Evolutionary conservation across 2,113 vertebrate species (phyloP).

Genomic region (pig (Sus scrofa)): DNA sequence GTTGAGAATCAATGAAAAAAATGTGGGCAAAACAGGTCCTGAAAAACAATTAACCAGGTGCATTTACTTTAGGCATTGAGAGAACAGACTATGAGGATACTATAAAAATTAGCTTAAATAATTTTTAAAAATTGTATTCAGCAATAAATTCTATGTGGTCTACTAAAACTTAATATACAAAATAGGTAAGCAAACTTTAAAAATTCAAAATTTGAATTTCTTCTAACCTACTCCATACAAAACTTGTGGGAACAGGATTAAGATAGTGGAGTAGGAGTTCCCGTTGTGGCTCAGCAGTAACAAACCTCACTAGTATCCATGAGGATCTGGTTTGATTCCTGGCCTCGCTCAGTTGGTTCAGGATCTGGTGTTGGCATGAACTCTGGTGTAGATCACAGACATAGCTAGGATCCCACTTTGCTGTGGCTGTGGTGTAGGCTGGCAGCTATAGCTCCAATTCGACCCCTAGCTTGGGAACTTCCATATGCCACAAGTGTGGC

Average conservation of each 20-base stretch:
- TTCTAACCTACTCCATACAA: neutral
- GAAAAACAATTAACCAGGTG: slow-evolving; percentile 57
- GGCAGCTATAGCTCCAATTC: no score
- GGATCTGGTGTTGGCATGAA: no score
- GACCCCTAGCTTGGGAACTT: no score
- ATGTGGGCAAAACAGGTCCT: slow-evolving; percentile 23
- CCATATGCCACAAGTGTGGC: no score
- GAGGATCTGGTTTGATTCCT: no score
- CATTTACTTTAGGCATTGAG: slow-evolving; percentile 13
- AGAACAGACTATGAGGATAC: slow-evolving; percentile 28
- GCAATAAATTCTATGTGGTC: neutral
- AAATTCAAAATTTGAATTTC: slow-evolving; percentile 43
- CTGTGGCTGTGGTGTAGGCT: no score
- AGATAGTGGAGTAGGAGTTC: no score
- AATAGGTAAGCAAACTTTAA: slow-evolving; percentile 11
- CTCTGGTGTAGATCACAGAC: no score
- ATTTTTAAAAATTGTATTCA: slow-evolving; percentile 2
- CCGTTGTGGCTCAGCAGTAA: no score
- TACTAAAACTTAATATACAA: slow-evolving; percentile 18
- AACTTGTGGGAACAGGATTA: neutral
- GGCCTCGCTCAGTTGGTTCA: no score
- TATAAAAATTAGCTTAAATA: slow-evolving; percentile 38
- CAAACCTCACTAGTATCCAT: no score
- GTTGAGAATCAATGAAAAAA: slow-evolving; percentile 57
- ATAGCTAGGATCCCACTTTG: no score